Base-by-base conservation (phyloP, 2,797 vertebrate genomes). In the Mastacembelus armatus region DNA sequence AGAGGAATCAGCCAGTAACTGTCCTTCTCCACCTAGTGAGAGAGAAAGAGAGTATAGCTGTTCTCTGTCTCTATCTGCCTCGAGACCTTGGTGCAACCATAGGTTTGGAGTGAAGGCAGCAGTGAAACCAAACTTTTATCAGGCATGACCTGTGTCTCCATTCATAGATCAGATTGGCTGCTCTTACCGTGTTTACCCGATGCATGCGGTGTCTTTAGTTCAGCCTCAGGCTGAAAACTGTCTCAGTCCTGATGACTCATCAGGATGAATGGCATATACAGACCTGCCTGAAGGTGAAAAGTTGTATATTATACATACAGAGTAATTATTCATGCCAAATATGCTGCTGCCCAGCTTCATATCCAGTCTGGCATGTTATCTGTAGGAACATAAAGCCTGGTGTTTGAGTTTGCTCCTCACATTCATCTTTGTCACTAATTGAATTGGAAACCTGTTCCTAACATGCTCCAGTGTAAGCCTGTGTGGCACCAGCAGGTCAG, bases 241-340 rank as follows among this genome's bases (percentile, higher is more conserved):
- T 36, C 27, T 60, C 26, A 2, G 42, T 15, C 64, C 45, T 54
- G 48, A 73, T 61, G 49, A 54, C 70, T 68, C 51, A 48, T 52
- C 56, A 51, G 38, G 47, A 66, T 62, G 55, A 75, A 11, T 68
- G 71, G 27, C 74, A 29, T 24, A 27, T 40, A 16, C 32, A 59
- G 70, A 42, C 39, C 66, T 58, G 47, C 67, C 51, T 63, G 68
- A 66, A 73, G 68, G 71, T 73, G 57, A 70, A 76, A 40, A 47
- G 15, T 35, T 48, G 43, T 50, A 45, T 58, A 55, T 50, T 49
- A 54, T 27, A 44, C 27, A 50, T 30, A 22, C 38, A 32, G 15
- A 24, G 38, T 43, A 15, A 68, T 74, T 71, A 68, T 66, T 77
- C 54, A 58, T 56, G 48, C 30, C 38, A 44, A 29, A 51, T 48